Conservation (phyloP, 2,113 vertebrate genomes). For the Mus spicilegus region DNA sequence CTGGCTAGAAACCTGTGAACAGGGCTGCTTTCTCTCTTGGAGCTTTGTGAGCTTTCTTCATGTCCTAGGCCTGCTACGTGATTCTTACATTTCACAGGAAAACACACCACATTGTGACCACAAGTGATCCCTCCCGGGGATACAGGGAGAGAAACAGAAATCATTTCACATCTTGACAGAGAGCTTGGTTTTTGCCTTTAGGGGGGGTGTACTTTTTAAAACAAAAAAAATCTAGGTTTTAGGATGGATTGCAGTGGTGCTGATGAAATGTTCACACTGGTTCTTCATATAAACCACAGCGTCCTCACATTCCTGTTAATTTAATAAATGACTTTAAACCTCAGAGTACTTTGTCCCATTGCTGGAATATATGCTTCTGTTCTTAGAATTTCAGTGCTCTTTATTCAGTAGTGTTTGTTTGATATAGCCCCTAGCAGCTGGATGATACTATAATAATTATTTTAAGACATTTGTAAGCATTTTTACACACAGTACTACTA, state of each 20-base stretch:
- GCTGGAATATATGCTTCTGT: background rate
- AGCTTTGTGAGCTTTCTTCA: background rate
- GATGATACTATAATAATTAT: background rate
- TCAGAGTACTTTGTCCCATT: background rate
- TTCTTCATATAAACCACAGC: rapidly evolving
- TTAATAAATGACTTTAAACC: background rate
- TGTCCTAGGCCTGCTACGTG: background rate
- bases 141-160: background rate
- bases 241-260: background rate
- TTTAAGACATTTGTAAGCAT: background rate
- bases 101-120: background rate
- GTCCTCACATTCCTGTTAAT: background rate
- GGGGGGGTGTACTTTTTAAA: background rate
- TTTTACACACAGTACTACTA: background rate
- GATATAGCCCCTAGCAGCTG: background rate
- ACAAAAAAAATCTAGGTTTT: background rate
- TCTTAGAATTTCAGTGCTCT: background rate
- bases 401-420: background rate
- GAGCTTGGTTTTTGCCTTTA: background rate
- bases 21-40: background rate
- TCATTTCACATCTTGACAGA: background rate
- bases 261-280: rapidly evolving
- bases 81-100: background rate
- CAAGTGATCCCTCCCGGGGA: background rate
- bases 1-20: background rate